Base-by-base conservation (phyloP, 1,140 invertebrate genomes). In the Nasonia longicornis region DNA sequence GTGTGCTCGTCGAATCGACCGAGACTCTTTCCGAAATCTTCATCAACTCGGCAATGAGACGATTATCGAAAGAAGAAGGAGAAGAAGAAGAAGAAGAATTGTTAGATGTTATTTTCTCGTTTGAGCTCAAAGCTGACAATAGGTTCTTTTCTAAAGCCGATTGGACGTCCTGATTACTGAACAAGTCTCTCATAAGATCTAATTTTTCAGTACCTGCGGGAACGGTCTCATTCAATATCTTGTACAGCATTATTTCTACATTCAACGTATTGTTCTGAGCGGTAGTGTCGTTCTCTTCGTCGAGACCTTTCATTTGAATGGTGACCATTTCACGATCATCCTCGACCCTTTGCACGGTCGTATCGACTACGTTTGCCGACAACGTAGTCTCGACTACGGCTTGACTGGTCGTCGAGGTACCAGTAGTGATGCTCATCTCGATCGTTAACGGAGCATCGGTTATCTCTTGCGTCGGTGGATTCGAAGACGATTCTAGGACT, bases 11-110 rank as follows among this genome's bases (percentile, higher is more conserved):
- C 7, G 77, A 3, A 67, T 75, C 79, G 31, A 45, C 35, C 45
- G 66, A 76, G 38, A 69, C 52, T 77, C 72, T 74, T 82, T 74
- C 75, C 67, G 58, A 42, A 64, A 76, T 72, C 64, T 76, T 81
- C 66, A 82, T 80, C 70, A 84, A 58, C 10, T 79, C 45, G 14
- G 69, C 31, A 10, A 82, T 66, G 48, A 82, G 31, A 74, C 76
- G 70, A 48, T 84, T 76, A 78, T 82, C 45, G 20, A 58, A 58
- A 58, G 16, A 58, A 58, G 52, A 42, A 42, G 38, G 8, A 42
- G 8, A 42, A 6, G 52, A 42, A 42, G 38, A 42, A 42, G 38
- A 42, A 10, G 77, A 70, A 66, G n/a, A 38, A 78, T 80, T 70
- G 20, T 81, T 63, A 70, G 31, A 48, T 42, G 74, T 42, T 52